Conservation (phyloP, 1,140 invertebrate genomes). For the Drosophila kanapiae region DNA sequence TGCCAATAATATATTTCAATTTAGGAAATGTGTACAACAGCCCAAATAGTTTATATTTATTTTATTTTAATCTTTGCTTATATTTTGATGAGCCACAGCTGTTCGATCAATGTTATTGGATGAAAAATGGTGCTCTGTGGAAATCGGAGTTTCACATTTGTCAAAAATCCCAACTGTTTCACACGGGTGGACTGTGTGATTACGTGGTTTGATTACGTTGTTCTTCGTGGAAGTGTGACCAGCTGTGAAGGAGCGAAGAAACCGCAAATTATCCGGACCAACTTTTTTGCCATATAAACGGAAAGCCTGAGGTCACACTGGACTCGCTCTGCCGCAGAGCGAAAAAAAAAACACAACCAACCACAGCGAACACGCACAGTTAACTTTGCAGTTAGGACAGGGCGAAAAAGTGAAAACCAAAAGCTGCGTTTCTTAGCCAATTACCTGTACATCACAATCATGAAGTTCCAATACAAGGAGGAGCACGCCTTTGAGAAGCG, state of each 20-base stretch:
- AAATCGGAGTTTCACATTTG: too few species aligned
- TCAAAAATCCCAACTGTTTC: too few species aligned
- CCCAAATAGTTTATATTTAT: too few species aligned
- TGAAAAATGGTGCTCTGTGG: too few species aligned
- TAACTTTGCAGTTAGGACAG: slow-evolving; percentile 2
- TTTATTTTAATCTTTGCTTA: too few species aligned
- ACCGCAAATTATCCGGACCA: background rate
- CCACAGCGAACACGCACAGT: slow-evolving; percentile 17
- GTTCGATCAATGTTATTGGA: too few species aligned
- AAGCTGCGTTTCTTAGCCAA: slow-evolving; percentile 85
- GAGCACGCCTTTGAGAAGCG: slow-evolving; percentile 99
- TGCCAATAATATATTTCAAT: too few species aligned
- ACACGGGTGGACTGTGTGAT: too few species aligned
- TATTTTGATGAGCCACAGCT: too few species aligned
- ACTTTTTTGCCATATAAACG: background rate
- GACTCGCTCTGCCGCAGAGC: slow-evolving; percentile 11
- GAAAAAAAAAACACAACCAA: slow-evolving; percentile 20
- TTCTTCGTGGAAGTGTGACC: background rate
- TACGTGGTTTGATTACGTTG: background rate
- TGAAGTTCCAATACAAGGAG: slow-evolving; percentile 99
- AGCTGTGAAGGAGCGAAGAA: background rate
- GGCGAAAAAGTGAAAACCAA: slow-evolving; percentile 43
- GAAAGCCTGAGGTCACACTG: slow-evolving; percentile 1
- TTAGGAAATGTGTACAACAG: too few species aligned
- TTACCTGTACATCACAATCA: slow-evolving; percentile 85